These are phyloP conservation scores for Brachirus orientalis DNA, from an alignment of 2,113 vertebrate species.

Conservation along the genomic window DNA sequence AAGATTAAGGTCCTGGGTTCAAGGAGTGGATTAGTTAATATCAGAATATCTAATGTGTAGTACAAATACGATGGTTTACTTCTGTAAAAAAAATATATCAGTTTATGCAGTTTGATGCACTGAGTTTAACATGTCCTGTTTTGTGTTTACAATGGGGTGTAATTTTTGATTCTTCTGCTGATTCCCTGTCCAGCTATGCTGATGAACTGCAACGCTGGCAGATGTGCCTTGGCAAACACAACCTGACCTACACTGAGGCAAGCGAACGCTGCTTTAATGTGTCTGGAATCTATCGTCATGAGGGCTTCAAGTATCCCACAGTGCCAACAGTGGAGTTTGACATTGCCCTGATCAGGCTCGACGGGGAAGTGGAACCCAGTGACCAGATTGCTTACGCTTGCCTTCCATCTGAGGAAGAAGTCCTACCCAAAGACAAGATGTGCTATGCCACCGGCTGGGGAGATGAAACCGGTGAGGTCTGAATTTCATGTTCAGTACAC, in stretches of 20 bases:
- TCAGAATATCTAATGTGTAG: too few species aligned
- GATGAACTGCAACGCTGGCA: conserved; percentile 82
- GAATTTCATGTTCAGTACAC: conserved; percentile 5
- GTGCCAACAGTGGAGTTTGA: conserved; percentile 82
- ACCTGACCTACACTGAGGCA: conserved; percentile 76
- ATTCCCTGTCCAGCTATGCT: conserved; percentile 71
- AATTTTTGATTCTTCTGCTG: conserved; percentile 1
- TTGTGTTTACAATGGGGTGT: neutral
- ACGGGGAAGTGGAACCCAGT: conserved; percentile 66
- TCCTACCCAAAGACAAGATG: conserved; percentile 71
- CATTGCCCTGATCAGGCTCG: conserved; percentile 79
- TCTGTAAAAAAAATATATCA: neutral
- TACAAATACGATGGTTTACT: neutral
- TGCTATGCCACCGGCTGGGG: conserved; percentile 85
- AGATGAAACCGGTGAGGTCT: conserved; percentile 77
- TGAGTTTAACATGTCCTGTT: neutral
- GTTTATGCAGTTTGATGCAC: too few species aligned
- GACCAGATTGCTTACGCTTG: conserved; percentile 76
- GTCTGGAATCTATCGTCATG: conserved; percentile 76
- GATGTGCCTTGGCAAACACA: conserved; percentile 85
- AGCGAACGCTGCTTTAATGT: conserved; percentile 72
- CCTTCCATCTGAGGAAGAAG: conserved; percentile 75
- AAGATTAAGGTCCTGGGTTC: too few species aligned
- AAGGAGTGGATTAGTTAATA: too few species aligned
- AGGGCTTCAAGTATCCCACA: conserved; percentile 81